Base-by-base conservation (phyloP, 2,113 vertebrate species). In the Haemorhous mexicanus region DNA sequence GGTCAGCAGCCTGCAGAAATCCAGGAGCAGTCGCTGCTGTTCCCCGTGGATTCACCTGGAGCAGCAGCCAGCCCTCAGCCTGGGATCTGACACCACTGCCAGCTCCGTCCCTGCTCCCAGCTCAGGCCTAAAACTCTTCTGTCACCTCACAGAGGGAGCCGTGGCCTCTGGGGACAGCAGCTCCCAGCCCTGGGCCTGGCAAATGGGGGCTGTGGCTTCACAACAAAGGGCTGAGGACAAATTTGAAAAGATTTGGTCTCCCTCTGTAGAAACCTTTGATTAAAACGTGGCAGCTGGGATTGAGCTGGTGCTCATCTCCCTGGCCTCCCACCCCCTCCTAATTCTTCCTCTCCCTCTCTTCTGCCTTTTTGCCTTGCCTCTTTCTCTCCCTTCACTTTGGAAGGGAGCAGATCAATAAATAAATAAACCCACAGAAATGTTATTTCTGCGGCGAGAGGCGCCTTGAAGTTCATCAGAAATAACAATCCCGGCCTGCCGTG, bases 381-480 rank as follows among this genome's bases (percentile, higher is more conserved):
- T 92, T 86, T 81, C 69, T 82, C 87, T 94, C 46, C 61, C 73
- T 52, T 84, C 16, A 4, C 94, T 83, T 88, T 69, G 72, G 86
- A 83, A 88, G 23, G 55, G 46, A 94, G 59, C 41, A 52, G 90
- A 95, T 97, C 95, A 56, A 96, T 95, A 89, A 94, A 91, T 92
- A 96, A 94, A 96, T 75, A 95, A 94, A 90, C 90, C 79, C 79
- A 58, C 61, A 70, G 89, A 94, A 94, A 90, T 70, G 73, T 86
- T 86, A 80, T 63, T 93, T 87, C 83, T 77, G 79, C 4, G 4
- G 64, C 0, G 4, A 89, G 85, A 74, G 47, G 64, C 32, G 35
- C 79, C 94, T 95, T 94, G 93, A 93, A 96, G 90, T 95, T 96
- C 92, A 80, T 88, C 78, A 80, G 87, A 64, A 91, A 88, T 35